phyloP scores from a whole-genome alignment of 1,140 invertebrate genomes.

The Acyrthosiphon pisum region DNA sequence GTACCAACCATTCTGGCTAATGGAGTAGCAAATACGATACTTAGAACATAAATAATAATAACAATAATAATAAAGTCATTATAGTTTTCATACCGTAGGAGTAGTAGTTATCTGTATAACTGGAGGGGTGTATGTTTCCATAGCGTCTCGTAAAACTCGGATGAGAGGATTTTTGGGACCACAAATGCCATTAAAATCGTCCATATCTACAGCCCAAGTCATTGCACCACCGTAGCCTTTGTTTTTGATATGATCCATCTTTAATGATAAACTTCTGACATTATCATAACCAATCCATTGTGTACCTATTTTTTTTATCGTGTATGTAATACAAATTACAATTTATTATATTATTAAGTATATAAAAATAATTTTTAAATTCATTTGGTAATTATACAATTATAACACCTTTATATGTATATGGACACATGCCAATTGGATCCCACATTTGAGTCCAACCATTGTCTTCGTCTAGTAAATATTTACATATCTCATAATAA shows the following conservation, averaged over 20 bases:
- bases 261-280: slow-evolving; percentile 78
- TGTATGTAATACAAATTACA: slow-evolving; percentile 2
- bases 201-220: slow-evolving; percentile 91
- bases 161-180: slow-evolving; percentile 76
- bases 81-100: slow-evolving; percentile 68
- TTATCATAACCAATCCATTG: slow-evolving; percentile 93
- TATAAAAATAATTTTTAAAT: neutral
- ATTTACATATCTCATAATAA: slow-evolving; percentile 70
- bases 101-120: slow-evolving; percentile 72
- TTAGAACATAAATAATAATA: neutral
- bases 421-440: slow-evolving; percentile 80
- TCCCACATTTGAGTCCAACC: slow-evolving; percentile 86
- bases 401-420: slow-evolving; percentile 76
- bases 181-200: slow-evolving; percentile 81
- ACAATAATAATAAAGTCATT: neutral
- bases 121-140: slow-evolving; percentile 79
- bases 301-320: slow-evolving; percentile 65
- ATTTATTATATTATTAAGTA: neutral
- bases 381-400: neutral
- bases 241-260: slow-evolving; percentile 84
- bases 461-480: slow-evolving; percentile 62
- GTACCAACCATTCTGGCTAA: slow-evolving; percentile 75
- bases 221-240: slow-evolving; percentile 83
- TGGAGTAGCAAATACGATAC: slow-evolving; percentile 59
- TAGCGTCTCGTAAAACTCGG: slow-evolving; percentile 74